Evolutionary conservation across 2,113 vertebrate species (phyloP).

Genomic region (Pongo abelii): DNA sequence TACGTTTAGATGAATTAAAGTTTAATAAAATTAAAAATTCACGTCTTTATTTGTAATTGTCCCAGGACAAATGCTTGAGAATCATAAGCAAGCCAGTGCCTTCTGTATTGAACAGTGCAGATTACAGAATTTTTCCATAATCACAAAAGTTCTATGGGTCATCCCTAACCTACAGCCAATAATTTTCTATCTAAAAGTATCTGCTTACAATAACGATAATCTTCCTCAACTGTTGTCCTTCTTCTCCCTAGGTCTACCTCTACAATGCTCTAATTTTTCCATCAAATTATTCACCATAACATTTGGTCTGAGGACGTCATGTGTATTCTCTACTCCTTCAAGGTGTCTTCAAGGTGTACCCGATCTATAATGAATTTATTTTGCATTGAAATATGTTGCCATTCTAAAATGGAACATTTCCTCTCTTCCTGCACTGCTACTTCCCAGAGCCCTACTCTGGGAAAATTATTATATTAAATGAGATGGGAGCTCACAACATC

Average conservation of each 20-base stretch:
- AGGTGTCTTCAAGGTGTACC: not conserved
- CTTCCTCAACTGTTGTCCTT: not conserved
- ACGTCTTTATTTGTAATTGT: not conserved
- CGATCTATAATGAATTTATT: not conserved
- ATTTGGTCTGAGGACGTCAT: not conserved
- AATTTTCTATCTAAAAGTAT: not conserved
- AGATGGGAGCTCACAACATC: constrained; percentile 13
- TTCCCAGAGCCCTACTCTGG: not conserved
- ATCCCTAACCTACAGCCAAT: not conserved
- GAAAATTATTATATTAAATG: not conserved
- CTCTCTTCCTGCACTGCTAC: not conserved
- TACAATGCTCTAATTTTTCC: not conserved
- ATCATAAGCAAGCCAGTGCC: not conserved
- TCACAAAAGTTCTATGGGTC: not conserved
- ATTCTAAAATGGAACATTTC: not conserved
- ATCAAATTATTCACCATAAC: not conserved
- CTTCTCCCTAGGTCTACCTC: not conserved
- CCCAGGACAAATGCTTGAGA: not conserved
- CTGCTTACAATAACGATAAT: not conserved
- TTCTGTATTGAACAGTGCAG: not conserved
- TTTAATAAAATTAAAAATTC: not conserved
- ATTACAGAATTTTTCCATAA: not conserved
- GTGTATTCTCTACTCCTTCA: not conserved
- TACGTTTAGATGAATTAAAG: not conserved
- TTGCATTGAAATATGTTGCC: not conserved